Conservation (phyloP, 1,140 invertebrate genomes). For the Orussus abietinus region DNA sequence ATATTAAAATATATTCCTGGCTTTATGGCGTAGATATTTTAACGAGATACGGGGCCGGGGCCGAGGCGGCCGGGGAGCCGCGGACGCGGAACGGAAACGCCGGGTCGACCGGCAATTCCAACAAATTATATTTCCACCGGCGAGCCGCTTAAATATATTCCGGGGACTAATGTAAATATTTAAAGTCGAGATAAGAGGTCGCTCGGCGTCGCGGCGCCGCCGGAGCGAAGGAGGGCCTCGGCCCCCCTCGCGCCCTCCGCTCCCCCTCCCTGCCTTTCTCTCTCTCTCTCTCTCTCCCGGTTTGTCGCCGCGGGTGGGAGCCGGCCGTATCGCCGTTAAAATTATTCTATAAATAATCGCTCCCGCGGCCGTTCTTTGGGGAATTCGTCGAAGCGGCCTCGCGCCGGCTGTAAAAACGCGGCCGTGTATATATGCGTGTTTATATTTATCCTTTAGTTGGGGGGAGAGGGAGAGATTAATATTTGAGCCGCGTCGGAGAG, state of each 20-base stretch:
- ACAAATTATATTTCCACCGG: conserved; percentile 51
- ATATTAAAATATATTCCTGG: conserved; percentile 53
- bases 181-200: conserved; percentile 7
- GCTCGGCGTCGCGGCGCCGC: too few relatives aligned
- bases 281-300: not conserved
- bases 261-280: conserved; percentile 9
- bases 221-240: too few relatives aligned
- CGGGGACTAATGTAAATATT: conserved; percentile 32
- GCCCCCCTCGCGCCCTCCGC: conserved; percentile 7
- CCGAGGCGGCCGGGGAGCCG: conserved; percentile 28
- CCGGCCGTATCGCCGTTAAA: too few relatives aligned
- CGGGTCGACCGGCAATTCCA: conserved; percentile 9
- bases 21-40: conserved; percentile 46
- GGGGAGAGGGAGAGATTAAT: too few relatives aligned
- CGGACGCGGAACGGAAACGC: conserved; percentile 13
- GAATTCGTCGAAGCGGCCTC: too few relatives aligned
- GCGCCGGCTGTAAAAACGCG: too few relatives aligned
- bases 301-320: conserved; percentile 9
- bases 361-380: too few relatives aligned
- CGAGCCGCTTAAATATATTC: conserved; percentile 50
- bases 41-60: conserved; percentile 40
- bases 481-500: too few relatives aligned
- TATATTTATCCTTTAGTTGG: too few relatives aligned
- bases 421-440: too few relatives aligned
- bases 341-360: too few relatives aligned